Percentiles rank a stretch among this genome's conserved stretches.
phyloP scores from a whole-genome alignment of 2,888 invertebrate genomes.

The Glaucopsyche alexis region DNA sequence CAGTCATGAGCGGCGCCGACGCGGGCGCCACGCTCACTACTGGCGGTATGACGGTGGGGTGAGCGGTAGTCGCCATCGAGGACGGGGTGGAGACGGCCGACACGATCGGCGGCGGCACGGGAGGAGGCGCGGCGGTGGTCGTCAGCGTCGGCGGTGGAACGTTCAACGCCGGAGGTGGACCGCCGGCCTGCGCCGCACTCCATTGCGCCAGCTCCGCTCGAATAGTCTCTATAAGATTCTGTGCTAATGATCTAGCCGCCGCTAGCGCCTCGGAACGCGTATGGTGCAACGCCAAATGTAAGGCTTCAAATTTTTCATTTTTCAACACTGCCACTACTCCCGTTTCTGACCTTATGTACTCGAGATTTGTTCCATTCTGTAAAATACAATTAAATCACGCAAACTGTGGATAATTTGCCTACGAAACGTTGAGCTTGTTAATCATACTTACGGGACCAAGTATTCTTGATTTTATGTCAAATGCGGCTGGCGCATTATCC shows the following conservation, averaged over 20 bases:
- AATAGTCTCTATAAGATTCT: constrained; percentile 89
- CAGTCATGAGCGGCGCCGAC: constrained; percentile 68
- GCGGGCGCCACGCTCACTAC: constrained; percentile 68
- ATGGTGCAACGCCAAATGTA: constrained; percentile 89
- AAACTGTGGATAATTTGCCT: not conserved
- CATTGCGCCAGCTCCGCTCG: constrained; percentile 79
- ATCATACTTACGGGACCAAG: constrained; percentile 78
- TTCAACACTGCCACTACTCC: constrained; percentile 87
- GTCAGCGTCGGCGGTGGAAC: constrained; percentile 66
- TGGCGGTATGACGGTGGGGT: constrained; percentile 59
- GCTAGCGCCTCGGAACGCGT: constrained; percentile 83
- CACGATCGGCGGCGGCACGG: constrained; percentile 57
- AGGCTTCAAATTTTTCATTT: constrained; percentile 84
- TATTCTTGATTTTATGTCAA: constrained; percentile 87
- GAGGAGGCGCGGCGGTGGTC: constrained; percentile 60
- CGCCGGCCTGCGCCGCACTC: constrained; percentile 69
- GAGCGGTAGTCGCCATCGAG: constrained; percentile 56
- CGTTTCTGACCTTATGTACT: constrained; percentile 88
- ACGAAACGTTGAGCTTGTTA: constrained; percentile 35
- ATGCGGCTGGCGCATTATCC: constrained; percentile 87
- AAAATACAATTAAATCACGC: constrained; percentile 42
- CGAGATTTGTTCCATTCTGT: constrained; percentile 84
- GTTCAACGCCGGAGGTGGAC: constrained; percentile 66
- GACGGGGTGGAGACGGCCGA: constrained; percentile 60
- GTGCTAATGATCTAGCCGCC: constrained; percentile 84